These are phyloP conservation scores for Climacteris rufus DNA, from an alignment of 2,113 vertebrate species.

Conservation along the genomic window DNA sequence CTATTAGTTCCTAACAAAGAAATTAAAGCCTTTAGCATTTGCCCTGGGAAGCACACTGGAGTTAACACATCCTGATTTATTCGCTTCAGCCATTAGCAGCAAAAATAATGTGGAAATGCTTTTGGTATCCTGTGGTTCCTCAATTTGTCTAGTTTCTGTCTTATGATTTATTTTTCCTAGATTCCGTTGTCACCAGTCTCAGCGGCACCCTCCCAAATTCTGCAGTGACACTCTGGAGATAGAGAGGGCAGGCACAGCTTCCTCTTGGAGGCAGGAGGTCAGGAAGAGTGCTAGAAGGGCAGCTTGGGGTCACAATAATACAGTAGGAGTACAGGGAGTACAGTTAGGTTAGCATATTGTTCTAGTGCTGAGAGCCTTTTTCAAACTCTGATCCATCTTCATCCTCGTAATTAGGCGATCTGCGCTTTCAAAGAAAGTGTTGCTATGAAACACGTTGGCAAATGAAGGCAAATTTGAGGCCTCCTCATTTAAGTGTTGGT, in stretches of 20 bases:
- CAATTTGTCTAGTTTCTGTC: constrained; percentile 69
- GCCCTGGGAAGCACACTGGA: constrained; percentile 46
- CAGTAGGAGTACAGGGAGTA: constrained; percentile 61
- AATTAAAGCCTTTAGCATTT: constrained; percentile 30
- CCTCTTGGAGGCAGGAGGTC: constrained; percentile 77
- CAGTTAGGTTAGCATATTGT: constrained; percentile 72
- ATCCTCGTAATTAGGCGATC: constrained; percentile 59
- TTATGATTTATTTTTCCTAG: constrained; percentile 80
- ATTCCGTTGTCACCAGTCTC: constrained; percentile 73
- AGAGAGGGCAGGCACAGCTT: constrained; percentile 60
- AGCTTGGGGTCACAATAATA: constrained; percentile 78
- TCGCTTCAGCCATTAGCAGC: constrained; percentile 65
- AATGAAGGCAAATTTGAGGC: constrained; percentile 75
- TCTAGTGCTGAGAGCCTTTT: constrained; percentile 55
- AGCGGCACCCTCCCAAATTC: constrained; percentile 64
- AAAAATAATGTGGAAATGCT: constrained; percentile 63
- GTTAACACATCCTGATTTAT: constrained; percentile 71
- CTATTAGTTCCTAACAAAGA: neutral
- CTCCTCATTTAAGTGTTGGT: constrained; percentile 63
- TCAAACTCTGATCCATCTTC: constrained; percentile 74
- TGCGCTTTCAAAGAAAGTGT: constrained; percentile 67
- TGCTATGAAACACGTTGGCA: constrained; percentile 76
- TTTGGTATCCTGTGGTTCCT: constrained; percentile 66
- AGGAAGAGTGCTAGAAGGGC: constrained; percentile 75
- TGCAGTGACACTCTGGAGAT: constrained; percentile 66